Conservation (phyloP, 2,113 vertebrate species). For the Bufo bufo region DNA sequence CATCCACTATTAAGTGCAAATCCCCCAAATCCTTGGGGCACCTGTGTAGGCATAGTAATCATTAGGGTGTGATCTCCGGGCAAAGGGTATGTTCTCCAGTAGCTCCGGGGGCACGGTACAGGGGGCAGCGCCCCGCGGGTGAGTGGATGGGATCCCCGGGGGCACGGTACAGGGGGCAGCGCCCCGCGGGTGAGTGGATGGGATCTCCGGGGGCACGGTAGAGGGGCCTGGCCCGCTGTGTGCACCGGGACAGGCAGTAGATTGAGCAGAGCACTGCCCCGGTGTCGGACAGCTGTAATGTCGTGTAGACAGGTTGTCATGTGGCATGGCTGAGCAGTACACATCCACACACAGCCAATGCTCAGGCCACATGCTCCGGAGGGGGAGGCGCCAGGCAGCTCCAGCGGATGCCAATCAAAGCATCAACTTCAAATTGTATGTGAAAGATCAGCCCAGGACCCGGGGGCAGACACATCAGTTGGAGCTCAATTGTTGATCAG, state of each 20-base stretch:
- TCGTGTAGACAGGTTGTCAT: constrained; percentile 91
- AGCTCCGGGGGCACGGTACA: neutral
- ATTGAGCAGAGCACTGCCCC: constrained; percentile 81
- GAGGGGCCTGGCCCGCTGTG: constrained; percentile 66
- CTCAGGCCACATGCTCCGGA: constrained; percentile 78
- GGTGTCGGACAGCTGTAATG: constrained; percentile 90
- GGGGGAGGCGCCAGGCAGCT: constrained; percentile 88
- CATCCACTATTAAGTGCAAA: too few relatives aligned
- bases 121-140: too few relatives aligned
- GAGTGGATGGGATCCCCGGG: too few relatives aligned
- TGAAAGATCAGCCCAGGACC: constrained; percentile 95
- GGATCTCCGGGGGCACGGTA: too few relatives aligned
- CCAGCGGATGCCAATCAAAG: constrained; percentile 96
- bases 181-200: too few relatives aligned
- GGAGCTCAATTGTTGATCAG: constrained; percentile 95
- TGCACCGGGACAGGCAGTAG: too few relatives aligned
- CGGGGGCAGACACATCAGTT: constrained; percentile 95
- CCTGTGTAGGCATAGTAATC: too few relatives aligned
- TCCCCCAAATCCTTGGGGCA: too few relatives aligned
- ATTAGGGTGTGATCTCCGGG: too few relatives aligned
- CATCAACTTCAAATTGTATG: constrained; percentile 99
- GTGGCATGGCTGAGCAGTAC: constrained; percentile 89
- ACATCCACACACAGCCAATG: constrained; percentile 80
- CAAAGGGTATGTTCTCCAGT: too few relatives aligned
- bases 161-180: too few relatives aligned